Conservation (phyloP, 37 sponge, comb jelly and placozoan species). For the Ephydatia muelleri region DNA sequence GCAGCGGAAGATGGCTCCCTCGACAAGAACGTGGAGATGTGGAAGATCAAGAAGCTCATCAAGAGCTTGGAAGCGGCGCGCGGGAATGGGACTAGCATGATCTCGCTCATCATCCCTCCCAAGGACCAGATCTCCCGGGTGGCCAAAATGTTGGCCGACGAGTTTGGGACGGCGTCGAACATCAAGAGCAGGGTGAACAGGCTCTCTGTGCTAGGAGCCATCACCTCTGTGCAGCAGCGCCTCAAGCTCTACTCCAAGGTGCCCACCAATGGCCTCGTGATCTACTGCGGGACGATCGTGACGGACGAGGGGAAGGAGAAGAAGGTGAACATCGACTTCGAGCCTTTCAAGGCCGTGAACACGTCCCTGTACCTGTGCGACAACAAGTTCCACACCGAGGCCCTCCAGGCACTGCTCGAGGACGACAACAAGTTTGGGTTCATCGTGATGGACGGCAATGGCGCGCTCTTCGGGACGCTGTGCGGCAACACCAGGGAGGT, state of each 20-base stretch:
- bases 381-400: slow-evolving; percentile 99
- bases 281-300: slow-evolving; percentile 99
- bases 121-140: slow-evolving; percentile 97
- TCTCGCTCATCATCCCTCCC: slow-evolving; percentile 99
- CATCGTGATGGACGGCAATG: slow-evolving; percentile 99
- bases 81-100: slow-evolving; percentile 99
- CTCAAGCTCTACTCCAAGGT: slow-evolving; percentile 96
- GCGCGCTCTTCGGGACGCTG: slow-evolving; percentile 94
- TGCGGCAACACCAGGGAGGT: slow-evolving; percentile 98
- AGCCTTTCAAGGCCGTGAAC: slow-evolving; percentile 99
- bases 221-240: slow-evolving; percentile 98
- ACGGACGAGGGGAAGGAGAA: slow-evolving; percentile 99
- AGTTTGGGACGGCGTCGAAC: slow-evolving; percentile 98
- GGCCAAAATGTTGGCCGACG: slow-evolving; percentile 98
- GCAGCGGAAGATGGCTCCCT: slow-evolving; percentile 56
- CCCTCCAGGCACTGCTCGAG: slow-evolving; percentile 90
- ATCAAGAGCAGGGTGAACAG: slow-evolving; percentile 99
- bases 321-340: slow-evolving; percentile 99
- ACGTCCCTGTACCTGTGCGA: slow-evolving; percentile 99
- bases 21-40: slow-evolving; percentile 97
- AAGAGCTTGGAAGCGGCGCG: slow-evolving; percentile 98
- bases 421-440: slow-evolving; percentile 99
- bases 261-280: slow-evolving; percentile 86
- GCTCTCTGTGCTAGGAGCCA: slow-evolving; percentile 97
- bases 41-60: slow-evolving; percentile 98